Percentiles rank a stretch among this genome's conserved stretches.
phyloP scores from a whole-genome alignment of 2,113 vertebrate species.

The Haemorhous mexicanus region DNA sequence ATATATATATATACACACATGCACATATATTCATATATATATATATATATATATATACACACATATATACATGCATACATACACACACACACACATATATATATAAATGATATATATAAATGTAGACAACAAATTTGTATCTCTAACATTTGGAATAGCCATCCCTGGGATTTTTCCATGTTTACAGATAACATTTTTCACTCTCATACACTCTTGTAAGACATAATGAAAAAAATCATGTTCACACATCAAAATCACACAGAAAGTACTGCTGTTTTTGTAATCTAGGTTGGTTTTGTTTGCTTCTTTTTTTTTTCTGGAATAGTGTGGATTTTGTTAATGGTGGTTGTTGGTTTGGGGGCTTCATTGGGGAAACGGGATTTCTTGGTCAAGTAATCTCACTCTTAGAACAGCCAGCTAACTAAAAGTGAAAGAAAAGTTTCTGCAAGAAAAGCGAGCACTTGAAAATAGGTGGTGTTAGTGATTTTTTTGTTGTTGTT shows the following conservation, averaged over 20 bases:
- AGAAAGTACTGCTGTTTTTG: background rate
- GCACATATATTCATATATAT: too few relatives aligned
- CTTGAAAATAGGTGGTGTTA: background rate
- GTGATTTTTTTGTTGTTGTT: background rate
- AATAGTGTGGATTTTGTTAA: background rate
- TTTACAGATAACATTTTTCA: background rate
- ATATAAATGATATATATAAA: background rate
- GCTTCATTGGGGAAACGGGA: rapidly evolving
- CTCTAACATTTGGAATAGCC: background rate
- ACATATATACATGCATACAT: too few relatives aligned
- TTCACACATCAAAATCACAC: background rate
- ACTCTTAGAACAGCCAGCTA: background rate
- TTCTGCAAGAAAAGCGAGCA: background rate
- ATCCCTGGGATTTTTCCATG: background rate
- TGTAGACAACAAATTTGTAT: background rate
- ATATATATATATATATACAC: background rate
- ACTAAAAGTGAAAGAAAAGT: background rate
- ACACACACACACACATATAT: rapidly evolving
- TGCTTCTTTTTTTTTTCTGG: background rate
- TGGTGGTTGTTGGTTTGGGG: background rate
- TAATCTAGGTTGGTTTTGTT: background rate
- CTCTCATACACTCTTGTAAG: background rate
- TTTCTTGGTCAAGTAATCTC: background rate
- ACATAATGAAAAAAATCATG: background rate
- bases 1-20: too few relatives aligned